Evolutionary conservation across 1,140 invertebrate species (phyloP), one percentile per base, ranked within the genome.

Genomic region (Magallana ariakensis): DNA sequence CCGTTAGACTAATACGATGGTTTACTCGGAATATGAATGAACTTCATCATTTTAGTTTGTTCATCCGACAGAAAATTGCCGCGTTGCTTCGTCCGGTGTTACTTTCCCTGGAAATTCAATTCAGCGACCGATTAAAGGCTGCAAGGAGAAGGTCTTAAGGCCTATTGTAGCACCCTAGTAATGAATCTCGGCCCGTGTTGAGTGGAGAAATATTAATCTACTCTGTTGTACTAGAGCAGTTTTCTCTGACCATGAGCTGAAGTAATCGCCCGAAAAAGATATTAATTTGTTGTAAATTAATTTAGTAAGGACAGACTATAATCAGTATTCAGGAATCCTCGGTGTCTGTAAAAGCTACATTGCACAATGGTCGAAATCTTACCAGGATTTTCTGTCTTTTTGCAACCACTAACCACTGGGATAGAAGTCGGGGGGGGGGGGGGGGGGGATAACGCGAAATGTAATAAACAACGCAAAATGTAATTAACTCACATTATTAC

Each of bases 1-100:
- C 66, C 66, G 66, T 10, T 26, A 11, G 22, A 33, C 66, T 19
- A 22, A 75, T 22, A 75, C 66, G 66, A 75, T 19, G 22, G 33
- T 75, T 75, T 75, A 9, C 66, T 26, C 66, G 66, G 66, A 5
- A 33, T 75, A 75, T 75, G 66, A 75, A 75, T 75, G 66, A 75
- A 75, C 22, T 75, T 75, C 66, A 75, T 75, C 66, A 75, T 75
- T 75, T 75, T 75, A 75, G 66, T 75, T 75, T 75, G 66, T 75
- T 75, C 66, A 75, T 75, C 22, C 22, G 66, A 75, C 66, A 75
- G 66, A 75, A 75, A 75, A 75, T 75, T 75, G 66, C 66, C 22
- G 66, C 5, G 22, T 11, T 22, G 66, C 66, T 75, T 75, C 66
- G 22, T 75, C 66, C 66, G 66, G 19, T 13, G 66, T 75, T 75